Conservation (phyloP, 2,888 invertebrate genomes). For the Ctenicera cuprea region DNA sequence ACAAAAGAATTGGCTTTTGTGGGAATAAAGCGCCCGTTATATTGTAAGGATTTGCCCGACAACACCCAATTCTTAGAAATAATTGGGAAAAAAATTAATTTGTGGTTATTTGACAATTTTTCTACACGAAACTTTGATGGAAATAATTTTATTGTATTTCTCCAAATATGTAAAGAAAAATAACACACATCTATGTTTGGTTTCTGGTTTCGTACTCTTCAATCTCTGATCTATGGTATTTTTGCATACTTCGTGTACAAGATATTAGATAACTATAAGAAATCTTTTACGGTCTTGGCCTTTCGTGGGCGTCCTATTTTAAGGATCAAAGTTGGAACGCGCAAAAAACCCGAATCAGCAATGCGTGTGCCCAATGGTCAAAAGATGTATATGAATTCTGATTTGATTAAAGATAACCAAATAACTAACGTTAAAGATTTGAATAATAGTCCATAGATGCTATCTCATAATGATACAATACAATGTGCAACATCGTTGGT, state of each 20-base stretch:
- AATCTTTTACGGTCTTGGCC: neutral
- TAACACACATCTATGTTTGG: neutral
- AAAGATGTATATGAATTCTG: slow-evolving; percentile 3
- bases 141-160: neutral
- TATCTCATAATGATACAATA: slow-evolving; percentile 22
- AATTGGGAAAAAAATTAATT: slow-evolving; percentile 12
- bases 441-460: slow-evolving; percentile 22
- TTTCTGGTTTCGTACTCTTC: neutral
- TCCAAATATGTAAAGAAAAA: neutral
- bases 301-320: slow-evolving; percentile 9
- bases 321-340: neutral
- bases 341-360: slow-evolving; percentile 12
- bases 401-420: slow-evolving; percentile 18
- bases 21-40: slow-evolving; percentile 52
- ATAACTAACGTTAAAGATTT: slow-evolving; percentile 20
- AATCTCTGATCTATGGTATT: too few species aligned
- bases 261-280: slow-evolving; percentile 4
- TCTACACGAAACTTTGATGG: neutral
- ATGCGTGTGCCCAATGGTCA: slow-evolving; percentile 5
- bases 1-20: slow-evolving; percentile 59
- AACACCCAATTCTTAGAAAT: slow-evolving; percentile 14
- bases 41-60: slow-evolving; percentile 1
- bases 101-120: neutral
- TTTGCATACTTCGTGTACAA: neutral
- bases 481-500: slow-evolving; percentile 19